Percentiles rank a stretch among this genome's conserved stretches.
Evolutionary conservation across 2,113 vertebrate genomes (phyloP).

Genomic region (Sinocyclocheilus anophthalmus): DNA sequence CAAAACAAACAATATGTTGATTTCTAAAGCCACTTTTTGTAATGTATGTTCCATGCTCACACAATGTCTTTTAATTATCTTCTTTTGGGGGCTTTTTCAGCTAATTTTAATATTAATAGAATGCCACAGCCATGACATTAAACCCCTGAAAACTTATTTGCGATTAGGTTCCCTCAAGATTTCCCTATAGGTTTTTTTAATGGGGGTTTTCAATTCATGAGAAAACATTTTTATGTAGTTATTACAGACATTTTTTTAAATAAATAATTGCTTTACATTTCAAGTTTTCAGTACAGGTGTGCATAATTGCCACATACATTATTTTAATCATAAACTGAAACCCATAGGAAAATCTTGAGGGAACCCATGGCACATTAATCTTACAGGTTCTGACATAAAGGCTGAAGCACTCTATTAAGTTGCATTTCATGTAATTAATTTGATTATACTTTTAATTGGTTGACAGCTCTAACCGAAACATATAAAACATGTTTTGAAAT

Average conservation of each 20-base stretch:
- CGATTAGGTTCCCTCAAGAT: neutral
- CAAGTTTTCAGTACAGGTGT: too few species aligned
- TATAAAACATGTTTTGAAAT: neutral
- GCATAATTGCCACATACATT: neutral
- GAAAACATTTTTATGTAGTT: neutral
- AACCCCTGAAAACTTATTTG: neutral
- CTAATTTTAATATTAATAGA: neutral
- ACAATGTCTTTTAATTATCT: neutral
- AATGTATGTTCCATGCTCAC: neutral
- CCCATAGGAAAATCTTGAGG: neutral
- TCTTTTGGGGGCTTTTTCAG: neutral
- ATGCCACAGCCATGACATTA: neutral
- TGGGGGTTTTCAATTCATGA: too few species aligned
- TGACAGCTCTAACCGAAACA: neutral
- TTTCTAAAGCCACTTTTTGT: neutral
- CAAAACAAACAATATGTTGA: neutral
- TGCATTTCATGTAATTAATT: neutral
- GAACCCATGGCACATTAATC: neutral
- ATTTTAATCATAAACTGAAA: neutral
- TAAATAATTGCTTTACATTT: too few species aligned
- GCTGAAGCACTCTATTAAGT: neutral
- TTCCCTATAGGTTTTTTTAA: neutral
- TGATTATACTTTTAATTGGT: neutral
- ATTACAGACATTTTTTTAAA: too few species aligned
- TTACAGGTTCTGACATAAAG: neutral